Evolutionary conservation across 2,888 invertebrate genomes (phyloP), one percentile per base, ranked within the genome.

Genomic region (Drosophila multiciliata): DNA sequence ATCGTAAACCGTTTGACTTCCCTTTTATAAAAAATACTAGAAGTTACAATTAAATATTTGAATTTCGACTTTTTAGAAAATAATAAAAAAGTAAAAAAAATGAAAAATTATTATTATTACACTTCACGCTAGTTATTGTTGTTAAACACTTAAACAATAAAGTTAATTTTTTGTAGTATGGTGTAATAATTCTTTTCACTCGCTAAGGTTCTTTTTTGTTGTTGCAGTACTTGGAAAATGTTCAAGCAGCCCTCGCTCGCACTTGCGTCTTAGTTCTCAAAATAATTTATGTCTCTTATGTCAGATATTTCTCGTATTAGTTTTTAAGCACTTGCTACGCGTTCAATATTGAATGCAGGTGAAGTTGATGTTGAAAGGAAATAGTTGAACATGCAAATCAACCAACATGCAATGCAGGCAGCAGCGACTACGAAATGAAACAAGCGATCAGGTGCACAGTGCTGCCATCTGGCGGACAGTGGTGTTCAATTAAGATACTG

Each of bases 331-430:
- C 58, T 72, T 65, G 54, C 66, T 45, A 59, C 69, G 67, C 60
- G 42, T 65, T 78, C 66, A 74, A 74, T 72, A 73, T 71, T 83
- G 66, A 86, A 83, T 45, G 59, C 50, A 57, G 55, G 5, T 4
- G 35, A 55, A 60, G 26, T 55, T 4, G 35, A 55, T 58, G 26
- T 55, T 66, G 60, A 67, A 76, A 57, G 36, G 17, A 58, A 65
- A 77, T n/a, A 64, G 55, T 58, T 73, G 75, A 75, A 54, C 86
- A 89, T 87, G 89, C 83, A 76, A 85, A 82, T 61, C 61, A 72
- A 70, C 48, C 36, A 60, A 57, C 77, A 80, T 83, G 78, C 81
- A 75, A 75, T 79, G 80, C 82, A 60, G 38, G 36, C 38, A 17
- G 38, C 52, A 17, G 38, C 52, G 52, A 53, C 64, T 69, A 69